Percentiles rank a stretch among this genome's conserved stretches.
Conservation (phyloP, 1,140 invertebrate genomes). For the Cyrtorhinus lividipennis region DNA sequence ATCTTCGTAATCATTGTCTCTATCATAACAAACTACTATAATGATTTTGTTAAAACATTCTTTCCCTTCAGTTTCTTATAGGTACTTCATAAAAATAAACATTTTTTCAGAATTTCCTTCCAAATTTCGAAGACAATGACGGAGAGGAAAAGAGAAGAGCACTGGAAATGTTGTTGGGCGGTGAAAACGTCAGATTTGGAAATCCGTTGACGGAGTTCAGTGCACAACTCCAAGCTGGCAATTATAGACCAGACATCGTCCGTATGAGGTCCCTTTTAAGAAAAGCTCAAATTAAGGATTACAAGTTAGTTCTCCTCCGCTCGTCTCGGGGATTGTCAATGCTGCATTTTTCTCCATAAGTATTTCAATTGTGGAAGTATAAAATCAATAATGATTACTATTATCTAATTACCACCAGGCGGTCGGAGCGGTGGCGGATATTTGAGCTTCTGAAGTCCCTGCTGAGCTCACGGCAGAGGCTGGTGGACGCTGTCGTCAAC, state of each 20-base stretch:
- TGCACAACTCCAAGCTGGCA: constrained; percentile 49
- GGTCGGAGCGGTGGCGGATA: constrained; percentile 35
- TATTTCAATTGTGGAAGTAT: too few relatives aligned
- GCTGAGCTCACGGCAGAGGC: constrained; percentile 48
- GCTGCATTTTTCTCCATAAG: too few relatives aligned
- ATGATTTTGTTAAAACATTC: too few relatives aligned
- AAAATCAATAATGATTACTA: too few relatives aligned
- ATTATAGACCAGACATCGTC: constrained; percentile 44
- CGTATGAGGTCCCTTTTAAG: constrained; percentile 43
- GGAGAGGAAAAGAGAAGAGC: constrained; percentile 48
- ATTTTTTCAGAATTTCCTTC: constrained; percentile 36
- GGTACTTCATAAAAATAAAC: too few relatives aligned
- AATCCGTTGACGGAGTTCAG: constrained; percentile 53
- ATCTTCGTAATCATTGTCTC: too few relatives aligned
- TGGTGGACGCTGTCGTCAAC: constrained; percentile 41
- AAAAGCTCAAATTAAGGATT: constrained; percentile 50
- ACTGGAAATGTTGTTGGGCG: constrained; percentile 45
- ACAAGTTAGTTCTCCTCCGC: constrained; percentile 36
- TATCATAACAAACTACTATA: too few relatives aligned
- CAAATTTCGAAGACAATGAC: constrained; percentile 49
- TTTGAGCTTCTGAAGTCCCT: constrained; percentile 37
- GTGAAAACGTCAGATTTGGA: constrained; percentile 52
- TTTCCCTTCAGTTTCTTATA: too few relatives aligned
- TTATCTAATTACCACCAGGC: constrained; percentile 21
- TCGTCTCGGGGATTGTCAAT: neutral